phyloP scores from a whole-genome alignment of 2,888 invertebrate genomes.

The Dryobota labecula region DNA sequence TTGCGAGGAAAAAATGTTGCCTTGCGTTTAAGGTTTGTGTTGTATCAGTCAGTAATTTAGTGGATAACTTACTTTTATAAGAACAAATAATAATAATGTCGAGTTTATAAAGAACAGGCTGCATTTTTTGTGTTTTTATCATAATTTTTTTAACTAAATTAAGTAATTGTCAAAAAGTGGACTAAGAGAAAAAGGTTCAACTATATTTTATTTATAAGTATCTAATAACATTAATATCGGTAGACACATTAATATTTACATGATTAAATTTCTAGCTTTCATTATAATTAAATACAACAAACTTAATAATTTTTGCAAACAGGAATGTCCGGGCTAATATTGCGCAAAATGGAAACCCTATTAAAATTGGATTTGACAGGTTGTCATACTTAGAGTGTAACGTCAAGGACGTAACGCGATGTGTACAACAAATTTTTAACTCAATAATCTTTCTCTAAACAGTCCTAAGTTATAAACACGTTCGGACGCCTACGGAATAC shows the following conservation, averaged over 20 bases:
- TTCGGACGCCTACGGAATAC: slow-evolving; percentile 49
- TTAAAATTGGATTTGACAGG: slow-evolving; percentile 9
- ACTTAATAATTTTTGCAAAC: neutral
- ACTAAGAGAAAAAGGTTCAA: too few species aligned
- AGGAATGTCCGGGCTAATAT: slow-evolving; percentile 9
- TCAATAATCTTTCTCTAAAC: slow-evolving; percentile 17
- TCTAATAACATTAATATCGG: too few species aligned
- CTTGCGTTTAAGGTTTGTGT: slow-evolving; percentile 33
- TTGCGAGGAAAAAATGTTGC: slow-evolving; percentile 53
- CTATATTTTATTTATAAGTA: too few species aligned
- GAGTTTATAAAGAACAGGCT: slow-evolving; percentile 2
- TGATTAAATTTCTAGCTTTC: neutral
- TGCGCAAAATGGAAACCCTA: slow-evolving; percentile 12
- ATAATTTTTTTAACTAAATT: neutral
- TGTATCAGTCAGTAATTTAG: neutral
- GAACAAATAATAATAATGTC: slow-evolving; percentile 5
- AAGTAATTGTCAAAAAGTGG: neutral
- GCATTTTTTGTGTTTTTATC: neutral
- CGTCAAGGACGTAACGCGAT: neutral
- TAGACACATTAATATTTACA: slow-evolving; percentile 2
- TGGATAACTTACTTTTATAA: slow-evolving; percentile 5
- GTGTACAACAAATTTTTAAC: neutral
- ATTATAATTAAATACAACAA: neutral
- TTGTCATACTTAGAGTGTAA: neutral
- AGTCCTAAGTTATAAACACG: slow-evolving; percentile 15